Evolutionary conservation across 2,888 invertebrate genomes (phyloP).

Genomic region (Drosophila meridiana): DNA sequence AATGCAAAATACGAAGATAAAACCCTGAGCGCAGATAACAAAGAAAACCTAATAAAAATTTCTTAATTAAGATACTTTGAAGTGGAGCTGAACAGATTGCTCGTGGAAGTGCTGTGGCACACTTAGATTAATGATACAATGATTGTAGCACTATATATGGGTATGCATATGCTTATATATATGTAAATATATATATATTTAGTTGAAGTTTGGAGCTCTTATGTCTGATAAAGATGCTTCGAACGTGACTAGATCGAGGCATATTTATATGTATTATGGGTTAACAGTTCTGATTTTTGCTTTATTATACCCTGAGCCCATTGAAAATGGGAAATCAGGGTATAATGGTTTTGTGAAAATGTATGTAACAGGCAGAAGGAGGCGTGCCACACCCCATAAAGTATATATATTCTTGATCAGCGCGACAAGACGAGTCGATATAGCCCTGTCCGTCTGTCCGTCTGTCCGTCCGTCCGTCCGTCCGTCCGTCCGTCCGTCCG

Average conservation of each 20-base stretch:
- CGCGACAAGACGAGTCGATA: no score
- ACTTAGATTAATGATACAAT: conserved; percentile 4
- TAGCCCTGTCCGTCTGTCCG: no score
- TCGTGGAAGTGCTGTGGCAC: conserved; percentile 4
- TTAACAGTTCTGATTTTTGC: neutral
- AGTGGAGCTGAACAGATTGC: conserved; percentile 11
- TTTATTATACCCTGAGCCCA: no score
- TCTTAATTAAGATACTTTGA: conserved; percentile 24
- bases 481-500: no score
- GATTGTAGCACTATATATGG: neutral
- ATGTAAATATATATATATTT: neutral
- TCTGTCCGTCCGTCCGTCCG: no score
- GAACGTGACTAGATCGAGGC: neutral
- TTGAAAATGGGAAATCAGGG: no score
- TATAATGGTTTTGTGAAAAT: no score
- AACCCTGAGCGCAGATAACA: conserved; percentile 15
- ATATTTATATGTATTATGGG: neutral
- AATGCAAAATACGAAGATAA: conserved; percentile 15
- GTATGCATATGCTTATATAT: neutral
- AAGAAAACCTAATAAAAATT: conserved; percentile 19
- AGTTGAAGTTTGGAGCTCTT: neutral
- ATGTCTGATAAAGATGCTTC: neutral
- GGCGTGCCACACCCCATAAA: no score
- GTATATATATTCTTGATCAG: no score
- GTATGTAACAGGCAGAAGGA: no score